A percentile compares a stretch with the other conserved stretches of the same genome.
Conservation (phyloP, 2,797 vertebrate genomes). For the Lemur catta region DNA sequence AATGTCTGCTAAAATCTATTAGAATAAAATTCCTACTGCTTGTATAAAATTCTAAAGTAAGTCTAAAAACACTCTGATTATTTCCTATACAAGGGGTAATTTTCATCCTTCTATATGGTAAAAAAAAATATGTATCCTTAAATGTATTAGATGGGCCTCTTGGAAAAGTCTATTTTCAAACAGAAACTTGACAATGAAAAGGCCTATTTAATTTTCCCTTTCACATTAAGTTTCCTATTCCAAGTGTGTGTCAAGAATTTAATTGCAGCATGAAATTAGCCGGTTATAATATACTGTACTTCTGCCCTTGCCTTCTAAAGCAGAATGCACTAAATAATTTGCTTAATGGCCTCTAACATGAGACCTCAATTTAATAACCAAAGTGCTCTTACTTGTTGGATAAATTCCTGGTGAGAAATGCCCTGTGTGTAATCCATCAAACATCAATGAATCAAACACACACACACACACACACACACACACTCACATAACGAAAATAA, state of each 20-base stretch:
- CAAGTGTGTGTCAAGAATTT: slow-evolving; percentile 84
- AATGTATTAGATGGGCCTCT: slow-evolving; percentile 63
- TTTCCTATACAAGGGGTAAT: slow-evolving; percentile 49
- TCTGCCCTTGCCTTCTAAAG: slow-evolving; percentile 79
- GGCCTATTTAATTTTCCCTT: slow-evolving; percentile 73
- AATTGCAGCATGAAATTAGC: slow-evolving; percentile 86
- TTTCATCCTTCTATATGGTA: not conserved
- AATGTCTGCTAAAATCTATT: not conserved
- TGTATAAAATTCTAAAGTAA: not conserved
- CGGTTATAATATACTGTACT: slow-evolving; percentile 83
- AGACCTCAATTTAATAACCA: slow-evolving; percentile 85
- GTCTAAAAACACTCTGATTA: slow-evolving; percentile 18
- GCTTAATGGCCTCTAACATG: slow-evolving; percentile 86
- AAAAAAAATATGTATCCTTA: slow-evolving; percentile 67
- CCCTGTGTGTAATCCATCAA: slow-evolving; percentile 78
- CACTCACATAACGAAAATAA: not conserved
- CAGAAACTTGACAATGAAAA: slow-evolving; percentile 63
- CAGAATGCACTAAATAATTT: slow-evolving; percentile 85
- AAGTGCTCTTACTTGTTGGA: slow-evolving; percentile 83
- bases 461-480: not conserved
- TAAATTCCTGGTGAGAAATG: slow-evolving; percentile 80
- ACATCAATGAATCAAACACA: slow-evolving; percentile 70
- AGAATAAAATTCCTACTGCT: not conserved
- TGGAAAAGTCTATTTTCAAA: slow-evolving; percentile 74
- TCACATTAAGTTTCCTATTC: slow-evolving; percentile 82